Evolutionary conservation across 2,888 invertebrate genomes (phyloP).

Genomic region (Arge pagana): DNA sequence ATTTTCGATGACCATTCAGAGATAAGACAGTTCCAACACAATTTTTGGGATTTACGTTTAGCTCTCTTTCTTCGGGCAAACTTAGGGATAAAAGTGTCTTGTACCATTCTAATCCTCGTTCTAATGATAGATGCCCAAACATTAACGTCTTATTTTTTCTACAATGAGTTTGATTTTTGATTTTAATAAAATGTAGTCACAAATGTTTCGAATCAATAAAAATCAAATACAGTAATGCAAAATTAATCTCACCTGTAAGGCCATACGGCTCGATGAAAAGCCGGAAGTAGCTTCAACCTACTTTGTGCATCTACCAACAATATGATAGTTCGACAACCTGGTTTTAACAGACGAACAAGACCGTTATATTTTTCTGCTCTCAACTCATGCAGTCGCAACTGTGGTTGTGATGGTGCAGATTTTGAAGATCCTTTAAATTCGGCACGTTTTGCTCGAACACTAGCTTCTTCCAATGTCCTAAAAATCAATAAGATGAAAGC

Average conservation of each 20-base stretch:
- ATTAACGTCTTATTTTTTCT: slow-evolving; percentile 92
- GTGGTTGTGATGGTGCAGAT: slow-evolving; percentile 60
- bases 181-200: too few relatives aligned
- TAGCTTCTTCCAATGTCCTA: slow-evolving; percentile 66
- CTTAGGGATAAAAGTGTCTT: slow-evolving; percentile 85
- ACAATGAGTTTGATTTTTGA: too few relatives aligned
- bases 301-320: slow-evolving; percentile 88
- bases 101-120: slow-evolving; percentile 94
- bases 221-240: not conserved
- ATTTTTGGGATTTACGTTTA: slow-evolving; percentile 93
- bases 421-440: slow-evolving; percentile 61
- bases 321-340: slow-evolving; percentile 93
- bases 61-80: slow-evolving; percentile 78
- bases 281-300: slow-evolving; percentile 82
- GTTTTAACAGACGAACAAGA: slow-evolving; percentile 87
- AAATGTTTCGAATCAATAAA: slow-evolving; percentile 21
- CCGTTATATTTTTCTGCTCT: slow-evolving; percentile 95
- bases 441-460: slow-evolving; percentile 60
- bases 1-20: slow-evolving; percentile 94
- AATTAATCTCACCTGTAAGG: slow-evolving; percentile 80
- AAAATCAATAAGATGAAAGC: slow-evolving; percentile 29
- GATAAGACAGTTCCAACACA: slow-evolving; percentile 96
- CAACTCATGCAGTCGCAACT: slow-evolving; percentile 86
- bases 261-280: slow-evolving; percentile 93
- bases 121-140: slow-evolving; percentile 92